A percentile compares a stretch with the other conserved stretches of the same genome.
These are phyloP conservation scores for Baccha elongata DNA, from an alignment of 2,888 invertebrate genomes.

Conservation along the genomic window DNA sequence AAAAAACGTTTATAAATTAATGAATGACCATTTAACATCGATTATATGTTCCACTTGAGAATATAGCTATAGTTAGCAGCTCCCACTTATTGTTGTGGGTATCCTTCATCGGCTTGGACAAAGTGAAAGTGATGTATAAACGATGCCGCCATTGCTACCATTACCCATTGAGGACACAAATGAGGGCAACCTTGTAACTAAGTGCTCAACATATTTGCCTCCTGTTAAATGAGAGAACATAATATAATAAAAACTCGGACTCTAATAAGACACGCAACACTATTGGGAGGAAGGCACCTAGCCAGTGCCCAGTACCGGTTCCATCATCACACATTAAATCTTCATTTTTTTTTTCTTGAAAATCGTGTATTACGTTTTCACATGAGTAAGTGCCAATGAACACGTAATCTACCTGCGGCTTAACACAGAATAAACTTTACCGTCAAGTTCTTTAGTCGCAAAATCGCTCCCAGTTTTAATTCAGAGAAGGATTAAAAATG, in stretches of 20 bases:
- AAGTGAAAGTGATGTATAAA: conserved; percentile 68
- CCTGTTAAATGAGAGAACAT: conserved; percentile 39
- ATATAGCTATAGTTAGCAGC: conserved; percentile 8
- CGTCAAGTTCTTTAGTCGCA: conserved; percentile 38
- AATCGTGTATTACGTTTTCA: conserved; percentile 48
- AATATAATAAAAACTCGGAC: conserved; percentile 40
- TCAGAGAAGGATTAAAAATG: conserved; percentile 33
- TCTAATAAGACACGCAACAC: conserved; percentile 44
- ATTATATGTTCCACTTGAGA: conserved; percentile 51
- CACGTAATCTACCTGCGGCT: conserved; percentile 62
- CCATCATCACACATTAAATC: conserved; percentile 49
- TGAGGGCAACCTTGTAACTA: conserved; percentile 67
- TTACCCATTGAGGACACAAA: conserved; percentile 59
- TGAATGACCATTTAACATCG: conserved; percentile 58
- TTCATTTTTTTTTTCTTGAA: conserved; percentile 36
- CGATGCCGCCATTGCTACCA: neutral
- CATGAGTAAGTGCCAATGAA: conserved; percentile 71
- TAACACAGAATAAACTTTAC: neutral
- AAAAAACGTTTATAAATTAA: conserved; percentile 46
- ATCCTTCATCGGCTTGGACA: conserved; percentile 42
- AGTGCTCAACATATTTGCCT: conserved; percentile 47
- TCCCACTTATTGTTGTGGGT: conserved; percentile 45
- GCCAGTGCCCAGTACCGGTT: conserved; percentile 9
- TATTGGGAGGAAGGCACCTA: neutral
- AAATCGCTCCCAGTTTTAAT: conserved; percentile 60